These are phyloP conservation scores for Marronus borbonicus DNA, from an alignment of 2,888 invertebrate species.

Conservation along the genomic window DNA sequence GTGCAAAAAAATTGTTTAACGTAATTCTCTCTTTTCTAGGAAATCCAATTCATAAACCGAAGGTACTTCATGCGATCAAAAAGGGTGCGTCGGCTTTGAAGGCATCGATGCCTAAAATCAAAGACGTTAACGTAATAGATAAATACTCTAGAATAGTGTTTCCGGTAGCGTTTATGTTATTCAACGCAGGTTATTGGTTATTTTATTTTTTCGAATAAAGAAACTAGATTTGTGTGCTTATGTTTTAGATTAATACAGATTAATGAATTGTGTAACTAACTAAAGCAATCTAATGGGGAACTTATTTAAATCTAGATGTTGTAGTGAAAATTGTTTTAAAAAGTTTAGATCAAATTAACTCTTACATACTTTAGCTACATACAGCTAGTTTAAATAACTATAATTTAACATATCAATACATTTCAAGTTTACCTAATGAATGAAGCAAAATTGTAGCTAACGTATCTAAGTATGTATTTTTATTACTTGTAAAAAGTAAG, in stretches of 20 bases:
- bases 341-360: too few species aligned
- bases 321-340: too few species aligned
- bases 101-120: constrained; percentile 94
- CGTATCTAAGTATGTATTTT: too few species aligned
- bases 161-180: constrained; percentile 95
- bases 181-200: constrained; percentile 96
- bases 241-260: too few species aligned
- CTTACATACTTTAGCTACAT: too few species aligned
- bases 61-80: constrained; percentile 86
- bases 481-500: too few species aligned
- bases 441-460: too few species aligned
- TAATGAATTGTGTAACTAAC: too few species aligned
- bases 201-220: constrained; percentile 86
- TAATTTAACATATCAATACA: constrained; percentile 26
- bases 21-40: constrained; percentile 66
- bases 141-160: constrained; percentile 97
- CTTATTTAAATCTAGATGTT: too few species aligned
- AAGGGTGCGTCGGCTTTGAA: constrained; percentile 89
- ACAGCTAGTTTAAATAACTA: background rate
- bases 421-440: too few species aligned
- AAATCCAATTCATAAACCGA: constrained; percentile 76
- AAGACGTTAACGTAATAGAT: constrained; percentile 98
- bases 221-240: too few species aligned
- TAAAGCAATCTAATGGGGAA: too few species aligned
- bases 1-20: background rate